Conservation (phyloP, 2,888 invertebrate species). For the Rhagium mordax region DNA sequence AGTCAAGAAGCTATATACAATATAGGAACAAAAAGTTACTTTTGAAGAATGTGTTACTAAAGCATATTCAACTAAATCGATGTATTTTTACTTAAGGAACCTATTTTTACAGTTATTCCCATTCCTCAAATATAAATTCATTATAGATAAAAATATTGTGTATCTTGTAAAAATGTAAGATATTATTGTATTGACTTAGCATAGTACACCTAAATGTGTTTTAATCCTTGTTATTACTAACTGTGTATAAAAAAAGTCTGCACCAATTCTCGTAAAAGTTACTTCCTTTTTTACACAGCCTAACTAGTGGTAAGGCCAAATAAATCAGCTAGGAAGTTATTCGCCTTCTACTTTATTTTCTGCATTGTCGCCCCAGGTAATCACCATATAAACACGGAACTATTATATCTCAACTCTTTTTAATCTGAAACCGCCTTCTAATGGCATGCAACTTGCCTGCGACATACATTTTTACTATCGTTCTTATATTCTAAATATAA, state of each 20-base stretch:
- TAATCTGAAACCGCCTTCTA: slow-evolving; percentile 41
- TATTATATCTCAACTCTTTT: slow-evolving; percentile 42
- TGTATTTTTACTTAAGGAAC: too few relatives aligned
- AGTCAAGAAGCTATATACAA: too few relatives aligned
- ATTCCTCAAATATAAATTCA: too few relatives aligned
- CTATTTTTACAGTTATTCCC: too few relatives aligned
- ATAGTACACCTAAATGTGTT: too few relatives aligned
- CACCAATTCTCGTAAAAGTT: not conserved
- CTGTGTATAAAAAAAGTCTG: not conserved
- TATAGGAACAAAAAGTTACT: too few relatives aligned
- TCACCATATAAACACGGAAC: slow-evolving; percentile 48
- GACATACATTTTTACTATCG: slow-evolving; percentile 46
- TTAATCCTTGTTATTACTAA: not conserved
- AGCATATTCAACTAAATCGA: too few relatives aligned
- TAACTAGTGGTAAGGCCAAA: not conserved
- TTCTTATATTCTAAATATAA: slow-evolving; percentile 14
- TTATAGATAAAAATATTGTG: too few relatives aligned
- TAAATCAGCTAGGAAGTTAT: not conserved
- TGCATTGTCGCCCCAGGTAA: slow-evolving; percentile 44
- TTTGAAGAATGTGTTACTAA: too few relatives aligned
- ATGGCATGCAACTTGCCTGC: slow-evolving; percentile 44
- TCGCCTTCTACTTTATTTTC: slow-evolving; percentile 26
- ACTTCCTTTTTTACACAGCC: not conserved
- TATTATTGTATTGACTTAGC: too few relatives aligned
- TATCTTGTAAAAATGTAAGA: too few relatives aligned